Conservation (phyloP, 1,140 invertebrate species). For the Drosophila rhopaloa region DNA sequence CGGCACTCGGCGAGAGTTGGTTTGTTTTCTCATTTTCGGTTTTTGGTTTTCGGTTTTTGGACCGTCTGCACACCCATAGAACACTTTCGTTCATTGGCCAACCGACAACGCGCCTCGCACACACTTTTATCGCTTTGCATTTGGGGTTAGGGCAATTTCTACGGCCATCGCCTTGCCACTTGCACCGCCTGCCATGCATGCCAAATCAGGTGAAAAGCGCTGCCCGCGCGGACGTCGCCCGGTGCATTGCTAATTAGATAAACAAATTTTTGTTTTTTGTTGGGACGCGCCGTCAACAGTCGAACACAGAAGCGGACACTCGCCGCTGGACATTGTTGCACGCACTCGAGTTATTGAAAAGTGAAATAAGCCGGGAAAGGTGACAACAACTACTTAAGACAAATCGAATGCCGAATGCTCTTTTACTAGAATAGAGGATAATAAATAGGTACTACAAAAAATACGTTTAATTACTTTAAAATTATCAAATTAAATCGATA, state of each 20-base stretch:
- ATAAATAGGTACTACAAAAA: too few species aligned
- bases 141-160: constrained; percentile 75
- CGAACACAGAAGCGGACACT: constrained; percentile 7
- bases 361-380: constrained; percentile 58
- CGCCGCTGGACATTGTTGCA: constrained; percentile 68
- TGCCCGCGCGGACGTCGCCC: constrained; percentile 45
- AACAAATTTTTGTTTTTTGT: constrained; percentile 65
- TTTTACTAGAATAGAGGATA: neutral
- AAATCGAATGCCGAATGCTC: constrained; percentile 14
- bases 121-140: constrained; percentile 55
- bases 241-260: constrained; percentile 79
- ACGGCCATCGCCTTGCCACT: constrained; percentile 42
- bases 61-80: constrained; percentile 46
- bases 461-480: too few species aligned
- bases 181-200: constrained; percentile 60
- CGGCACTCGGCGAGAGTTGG: constrained; percentile 49
- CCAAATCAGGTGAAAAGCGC: constrained; percentile 69
- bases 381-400: neutral
- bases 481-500: too few species aligned
- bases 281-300: constrained; percentile 23
- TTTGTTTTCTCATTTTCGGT: constrained; percentile 21
- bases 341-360: constrained; percentile 79
- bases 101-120: constrained; percentile 19
- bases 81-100: constrained; percentile 67
- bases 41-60: constrained; percentile 19